Percentiles rank a stretch among this genome's conserved stretches.
phyloP scores from a whole-genome alignment of 2,797 vertebrate species.

The Salarias fasciatus region DNA sequence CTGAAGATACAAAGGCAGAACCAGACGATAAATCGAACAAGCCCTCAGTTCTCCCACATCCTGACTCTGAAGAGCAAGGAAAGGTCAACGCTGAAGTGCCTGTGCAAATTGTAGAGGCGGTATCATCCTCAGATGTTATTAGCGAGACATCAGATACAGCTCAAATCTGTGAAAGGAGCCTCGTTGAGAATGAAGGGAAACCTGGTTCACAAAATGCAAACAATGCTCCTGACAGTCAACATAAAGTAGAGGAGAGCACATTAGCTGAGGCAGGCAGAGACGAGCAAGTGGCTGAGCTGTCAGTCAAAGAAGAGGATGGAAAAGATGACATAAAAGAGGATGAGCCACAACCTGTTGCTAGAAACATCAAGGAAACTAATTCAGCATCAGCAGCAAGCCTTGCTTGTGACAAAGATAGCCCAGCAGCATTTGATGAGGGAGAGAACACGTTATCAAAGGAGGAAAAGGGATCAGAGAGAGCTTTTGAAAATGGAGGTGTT shows the following conservation, averaged over 20 bases:
- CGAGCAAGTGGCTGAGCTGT: constrained; percentile 43
- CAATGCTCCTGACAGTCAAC: constrained; percentile 43
- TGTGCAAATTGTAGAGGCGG: constrained; percentile 19
- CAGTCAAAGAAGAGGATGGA: constrained; percentile 51
- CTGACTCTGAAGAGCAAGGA: constrained; percentile 38
- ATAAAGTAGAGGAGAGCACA: constrained; percentile 17
- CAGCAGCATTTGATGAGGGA: constrained; percentile 38
- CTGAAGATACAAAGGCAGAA: constrained; percentile 15
- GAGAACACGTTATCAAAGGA: constrained; percentile 41
- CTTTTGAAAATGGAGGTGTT: constrained; percentile 37
- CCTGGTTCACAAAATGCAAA: constrained; percentile 31
- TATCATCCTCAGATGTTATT: constrained; percentile 25
- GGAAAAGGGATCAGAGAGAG: constrained; percentile 28
- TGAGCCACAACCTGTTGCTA: constrained; percentile 53
- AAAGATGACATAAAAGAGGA: constrained; percentile 42
- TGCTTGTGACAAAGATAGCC: constrained; percentile 34
- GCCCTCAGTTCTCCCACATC: constrained; percentile 13
- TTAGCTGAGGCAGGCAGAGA: constrained; percentile 14
- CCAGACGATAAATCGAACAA: constrained; percentile 31
- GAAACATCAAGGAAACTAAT: constrained; percentile 52
- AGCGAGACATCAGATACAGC: constrained; percentile 31
- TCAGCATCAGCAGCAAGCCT: constrained; percentile 45
- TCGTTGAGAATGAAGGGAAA: constrained; percentile 16
- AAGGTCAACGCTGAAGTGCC: constrained; percentile 22
- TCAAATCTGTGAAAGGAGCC: constrained; percentile 27